These are phyloP conservation scores for Adoxophyes honmai DNA, from an alignment of 1,140 invertebrate genomes.

Conservation along the genomic window DNA sequence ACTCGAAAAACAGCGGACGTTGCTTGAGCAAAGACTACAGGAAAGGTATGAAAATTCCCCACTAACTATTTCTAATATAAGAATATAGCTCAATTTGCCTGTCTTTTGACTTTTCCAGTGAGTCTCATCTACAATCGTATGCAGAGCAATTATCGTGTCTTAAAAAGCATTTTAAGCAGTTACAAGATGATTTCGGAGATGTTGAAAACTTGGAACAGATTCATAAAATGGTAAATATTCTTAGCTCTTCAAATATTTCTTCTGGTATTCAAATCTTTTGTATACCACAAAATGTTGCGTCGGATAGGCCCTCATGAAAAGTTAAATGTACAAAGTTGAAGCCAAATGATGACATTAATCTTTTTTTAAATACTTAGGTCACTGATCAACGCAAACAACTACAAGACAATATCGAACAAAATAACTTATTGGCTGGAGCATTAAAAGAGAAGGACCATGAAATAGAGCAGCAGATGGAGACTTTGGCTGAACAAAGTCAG, in stretches of 20 bases:
- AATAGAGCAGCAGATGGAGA: slow-evolving; percentile 33
- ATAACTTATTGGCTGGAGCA: slow-evolving; percentile 37
- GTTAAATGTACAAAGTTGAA: no score
- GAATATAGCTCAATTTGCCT: background rate
- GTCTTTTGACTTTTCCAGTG: slow-evolving; percentile 32
- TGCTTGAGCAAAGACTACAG: slow-evolving; percentile 39
- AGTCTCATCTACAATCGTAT: slow-evolving; percentile 49
- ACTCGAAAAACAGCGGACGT: slow-evolving; percentile 36
- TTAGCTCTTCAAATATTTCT: no score
- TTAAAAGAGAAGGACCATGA: slow-evolving; percentile 45
- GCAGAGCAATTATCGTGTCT: slow-evolving; percentile 45
- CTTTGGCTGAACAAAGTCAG: slow-evolving; percentile 34
- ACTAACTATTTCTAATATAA: no score
- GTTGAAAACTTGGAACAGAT: slow-evolving; percentile 45
- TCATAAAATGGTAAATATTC: slow-evolving; percentile 41
- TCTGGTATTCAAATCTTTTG: no score
- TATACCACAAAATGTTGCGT: no score
- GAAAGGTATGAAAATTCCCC: slow-evolving; percentile 38
- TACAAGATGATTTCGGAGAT: slow-evolving; percentile 53
- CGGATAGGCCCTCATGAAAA: no score
- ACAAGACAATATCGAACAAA: slow-evolving; percentile 33
- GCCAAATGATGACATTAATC: background rate
- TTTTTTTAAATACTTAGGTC: background rate
- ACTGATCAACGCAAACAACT: slow-evolving; percentile 24
- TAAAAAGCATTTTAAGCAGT: slow-evolving; percentile 42